Evolutionary conservation across 2,797 vertebrate species (phyloP), one percentile per base, ranked within the genome.

Genomic region (Merluccius polli): DNA sequence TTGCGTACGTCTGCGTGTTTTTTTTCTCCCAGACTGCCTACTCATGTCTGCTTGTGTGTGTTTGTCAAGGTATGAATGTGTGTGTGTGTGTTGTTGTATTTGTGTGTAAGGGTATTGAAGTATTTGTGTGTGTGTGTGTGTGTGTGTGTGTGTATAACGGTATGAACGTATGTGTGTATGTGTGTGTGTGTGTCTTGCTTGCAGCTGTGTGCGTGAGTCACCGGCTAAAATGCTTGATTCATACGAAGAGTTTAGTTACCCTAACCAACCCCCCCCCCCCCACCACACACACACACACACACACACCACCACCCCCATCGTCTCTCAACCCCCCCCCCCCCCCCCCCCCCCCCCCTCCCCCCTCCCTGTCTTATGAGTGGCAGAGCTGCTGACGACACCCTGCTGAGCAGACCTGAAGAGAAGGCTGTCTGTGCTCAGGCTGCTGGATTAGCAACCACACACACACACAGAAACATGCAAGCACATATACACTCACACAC

Each of bases 341-440:
- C 80, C 32, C 77, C 79, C 77, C 74, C 83, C 48, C 73, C 75
- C 73, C n/a, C 32, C 77, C 79, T 77, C 74, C 83, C 48, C 73
- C 75, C 73, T 73, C 71, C 74, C 80, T 41, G 72, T 73, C 79
- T 77, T 80, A 75, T 79, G 86, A 90, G 86, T 89, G 83, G 83
- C 84, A 84, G 77, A 83, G 84, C 87, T 82, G 79, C 83, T 85
- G 85, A 91, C 83, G 80, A 81, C 75, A 70, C 80, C 83, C 77
- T 70, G 73, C 81, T 79, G 83, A 86, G 84, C 86, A 77, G 79
- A 87, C 82, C 79, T 84, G 83, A 82, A 88, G 79, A 82, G 79
- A 83, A 88, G 87, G 75, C 81, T 79, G 74, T 79, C 73, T 79
- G 71, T 83, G 81, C 83, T 89, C 82, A 86, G 11, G 29, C 85